Evolutionary conservation across 2,797 vertebrate species (phyloP).

Genomic region (Anguilla megastoma): DNA sequence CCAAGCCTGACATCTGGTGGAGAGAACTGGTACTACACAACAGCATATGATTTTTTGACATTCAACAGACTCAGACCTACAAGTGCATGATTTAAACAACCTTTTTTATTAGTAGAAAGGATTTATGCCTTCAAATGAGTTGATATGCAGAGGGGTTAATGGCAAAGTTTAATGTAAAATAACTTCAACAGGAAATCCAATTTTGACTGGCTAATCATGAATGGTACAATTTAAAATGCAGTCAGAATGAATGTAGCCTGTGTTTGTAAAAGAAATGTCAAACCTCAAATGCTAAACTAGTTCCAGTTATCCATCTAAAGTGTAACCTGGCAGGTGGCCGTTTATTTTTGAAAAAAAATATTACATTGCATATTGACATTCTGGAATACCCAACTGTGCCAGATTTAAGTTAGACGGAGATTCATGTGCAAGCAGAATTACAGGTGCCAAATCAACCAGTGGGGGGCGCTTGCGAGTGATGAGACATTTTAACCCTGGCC

Average conservation of each 20-base stretch:
- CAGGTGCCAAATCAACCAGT: background rate
- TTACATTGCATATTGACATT: background rate
- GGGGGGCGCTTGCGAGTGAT: background rate
- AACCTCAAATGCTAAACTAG: background rate
- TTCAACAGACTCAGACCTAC: background rate
- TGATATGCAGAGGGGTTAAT: too few species aligned
- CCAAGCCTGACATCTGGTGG: constrained; percentile 56
- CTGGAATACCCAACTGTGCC: background rate
- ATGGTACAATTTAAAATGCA: background rate
- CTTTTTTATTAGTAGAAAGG: too few species aligned
- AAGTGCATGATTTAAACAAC: background rate
- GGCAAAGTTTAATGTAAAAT: too few species aligned
- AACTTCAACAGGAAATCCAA: too few species aligned
- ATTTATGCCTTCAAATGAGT: too few species aligned
- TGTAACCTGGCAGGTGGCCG: background rate
- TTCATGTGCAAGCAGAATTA: background rate
- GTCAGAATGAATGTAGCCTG: background rate
- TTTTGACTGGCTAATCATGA: too few species aligned
- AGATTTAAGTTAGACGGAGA: background rate
- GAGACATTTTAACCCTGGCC: background rate
- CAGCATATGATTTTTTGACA: background rate
- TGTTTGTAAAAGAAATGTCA: background rate
- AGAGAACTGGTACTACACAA: constrained; percentile 3
- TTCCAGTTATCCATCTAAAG: background rate
- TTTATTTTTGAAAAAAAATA: background rate